phyloP scores from a whole-genome alignment of 1,140 invertebrate genomes.

The Gryllus bimaculatus region DNA sequence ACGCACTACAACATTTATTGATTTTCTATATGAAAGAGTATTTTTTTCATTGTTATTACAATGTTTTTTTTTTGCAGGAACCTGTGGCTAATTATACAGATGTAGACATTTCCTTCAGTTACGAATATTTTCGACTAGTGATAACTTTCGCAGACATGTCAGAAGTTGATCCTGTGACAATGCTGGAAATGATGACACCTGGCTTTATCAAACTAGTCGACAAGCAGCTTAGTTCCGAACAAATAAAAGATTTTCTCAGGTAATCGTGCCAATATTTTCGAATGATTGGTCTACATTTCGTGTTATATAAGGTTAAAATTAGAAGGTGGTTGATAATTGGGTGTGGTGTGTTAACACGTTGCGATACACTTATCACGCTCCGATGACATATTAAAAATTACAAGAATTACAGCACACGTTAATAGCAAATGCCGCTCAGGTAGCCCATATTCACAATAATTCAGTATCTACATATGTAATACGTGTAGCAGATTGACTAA shows the following conservation, averaged over 20 bases:
- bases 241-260: background rate
- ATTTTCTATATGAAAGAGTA: too few species aligned
- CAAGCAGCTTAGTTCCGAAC: background rate
- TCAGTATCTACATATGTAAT: too few species aligned
- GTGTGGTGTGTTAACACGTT: background rate
- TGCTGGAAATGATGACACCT: background rate
- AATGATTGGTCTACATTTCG: background rate
- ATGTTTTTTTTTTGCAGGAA: conserved; percentile 3
- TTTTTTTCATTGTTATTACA: too few species aligned
- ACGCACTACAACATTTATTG: too few species aligned
- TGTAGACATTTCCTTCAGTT: conserved; percentile 14
- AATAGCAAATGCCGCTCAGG: too few species aligned
- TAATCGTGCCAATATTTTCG: background rate
- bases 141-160: background rate
- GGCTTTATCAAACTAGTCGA: background rate
- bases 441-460: too few species aligned
- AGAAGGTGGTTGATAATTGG: background rate
- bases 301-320: background rate
- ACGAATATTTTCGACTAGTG: background rate
- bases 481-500: too few species aligned
- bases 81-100: background rate
- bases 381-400: too few species aligned
- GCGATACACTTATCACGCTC: too few species aligned
- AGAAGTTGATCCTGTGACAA: background rate
- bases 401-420: too few species aligned